phyloP scores from a whole-genome alignment of 37 sponge, comb jelly and placozoan species.

The Halisarca cf. caerulea region DNA sequence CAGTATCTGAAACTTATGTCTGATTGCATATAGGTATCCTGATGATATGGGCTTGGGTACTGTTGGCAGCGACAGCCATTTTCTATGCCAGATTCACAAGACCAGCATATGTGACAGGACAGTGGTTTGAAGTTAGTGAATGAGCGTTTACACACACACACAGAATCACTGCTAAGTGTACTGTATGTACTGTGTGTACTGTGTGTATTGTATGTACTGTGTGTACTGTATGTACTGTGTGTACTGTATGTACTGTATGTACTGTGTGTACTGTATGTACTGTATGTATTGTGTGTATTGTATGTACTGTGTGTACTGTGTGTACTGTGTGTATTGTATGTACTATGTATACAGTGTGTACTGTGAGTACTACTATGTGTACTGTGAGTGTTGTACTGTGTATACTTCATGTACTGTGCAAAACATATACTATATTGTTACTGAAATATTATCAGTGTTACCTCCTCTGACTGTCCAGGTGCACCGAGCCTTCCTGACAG shows the following conservation, averaged over 20 bases:
- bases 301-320: no score
- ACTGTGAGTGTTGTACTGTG: background rate
- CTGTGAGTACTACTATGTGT: background rate
- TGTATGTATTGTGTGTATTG: no score
- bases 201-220: background rate
- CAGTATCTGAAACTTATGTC: background rate
- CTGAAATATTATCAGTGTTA: background rate
- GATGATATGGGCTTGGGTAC: conserved; percentile 67
- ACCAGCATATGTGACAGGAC: conserved; percentile 67
- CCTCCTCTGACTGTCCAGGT: background rate
- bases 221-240: no score
- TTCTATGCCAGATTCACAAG: conserved; percentile 73
- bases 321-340: no score
- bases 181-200: background rate
- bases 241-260: background rate
- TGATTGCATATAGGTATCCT: conserved; percentile 39
- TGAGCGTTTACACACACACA: background rate
- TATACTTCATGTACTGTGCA: background rate
- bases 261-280: no score
- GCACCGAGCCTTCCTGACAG: conserved; percentile 19
- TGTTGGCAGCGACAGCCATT: conserved; percentile 57
- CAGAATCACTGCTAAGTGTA: background rate
- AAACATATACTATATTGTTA: background rate
- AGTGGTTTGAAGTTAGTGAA: conserved; percentile 68
- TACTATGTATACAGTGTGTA: no score